These are phyloP conservation scores for Clarias gariepinus DNA, from an alignment of 2,113 vertebrate species.

Conservation along the genomic window DNA sequence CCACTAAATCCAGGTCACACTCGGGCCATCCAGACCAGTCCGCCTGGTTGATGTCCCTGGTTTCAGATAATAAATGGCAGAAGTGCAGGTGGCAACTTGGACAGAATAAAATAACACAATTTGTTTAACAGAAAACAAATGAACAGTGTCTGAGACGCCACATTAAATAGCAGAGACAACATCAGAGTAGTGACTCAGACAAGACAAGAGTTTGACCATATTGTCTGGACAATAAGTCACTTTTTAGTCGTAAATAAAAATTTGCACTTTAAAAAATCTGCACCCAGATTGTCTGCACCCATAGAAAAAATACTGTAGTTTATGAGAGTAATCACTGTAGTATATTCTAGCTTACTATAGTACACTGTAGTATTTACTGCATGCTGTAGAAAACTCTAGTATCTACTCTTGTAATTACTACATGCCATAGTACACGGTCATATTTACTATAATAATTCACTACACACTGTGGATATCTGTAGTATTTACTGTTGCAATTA, in stretches of 20 bases:
- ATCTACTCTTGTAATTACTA: too few relatives aligned
- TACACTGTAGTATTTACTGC: too few relatives aligned
- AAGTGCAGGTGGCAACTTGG: slow-evolving; percentile 12
- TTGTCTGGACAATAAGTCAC: slow-evolving; percentile 9
- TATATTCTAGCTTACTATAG: too few relatives aligned
- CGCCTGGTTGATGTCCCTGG: slow-evolving; percentile 7
- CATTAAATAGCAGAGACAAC: neutral
- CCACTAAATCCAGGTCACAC: slow-evolving; percentile 26
- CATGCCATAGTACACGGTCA: too few relatives aligned
- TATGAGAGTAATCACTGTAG: too few relatives aligned
- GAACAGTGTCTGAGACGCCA: neutral
- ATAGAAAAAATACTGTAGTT: too few relatives aligned
- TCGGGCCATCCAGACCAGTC: neutral
- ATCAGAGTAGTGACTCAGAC: neutral
- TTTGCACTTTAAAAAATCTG: too few relatives aligned
- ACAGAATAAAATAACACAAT: slow-evolving; percentile 21
- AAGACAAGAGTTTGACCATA: neutral
- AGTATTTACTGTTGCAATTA: too few relatives aligned
- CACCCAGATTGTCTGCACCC: neutral
- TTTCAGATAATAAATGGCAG: slow-evolving; percentile 21
- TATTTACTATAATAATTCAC: too few relatives aligned
- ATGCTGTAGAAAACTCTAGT: too few relatives aligned
- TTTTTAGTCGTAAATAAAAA: too few relatives aligned
- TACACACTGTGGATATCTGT: too few relatives aligned
- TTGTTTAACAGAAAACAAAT: slow-evolving; percentile 16